Base-by-base conservation (phyloP, 2,113 vertebrate species). In the Emydocephalus ijimae region DNA sequence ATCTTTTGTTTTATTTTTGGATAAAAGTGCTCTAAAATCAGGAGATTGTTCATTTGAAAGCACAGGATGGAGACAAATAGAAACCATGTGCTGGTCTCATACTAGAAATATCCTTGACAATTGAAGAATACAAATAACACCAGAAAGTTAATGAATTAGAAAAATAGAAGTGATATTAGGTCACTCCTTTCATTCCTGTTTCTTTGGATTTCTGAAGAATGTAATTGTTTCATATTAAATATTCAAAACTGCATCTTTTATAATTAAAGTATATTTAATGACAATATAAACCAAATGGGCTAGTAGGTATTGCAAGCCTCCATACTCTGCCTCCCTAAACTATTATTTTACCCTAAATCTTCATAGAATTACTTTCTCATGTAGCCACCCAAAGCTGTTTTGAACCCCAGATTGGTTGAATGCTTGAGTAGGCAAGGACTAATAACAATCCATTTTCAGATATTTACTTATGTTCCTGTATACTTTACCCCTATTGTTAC, bases 401-500 rank as follows among this genome's bases (percentile, higher is more conserved):
- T 57, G 50, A 52, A 86, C n/a, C 61, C 50, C 24, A 18, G 8
- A 89, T 56, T 57, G 43, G 23, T 26, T 45, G 61, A 81, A 81
- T 21, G 52, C 26, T 85, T 59, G 29, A 89, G 5, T 12, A 57
- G 21, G 21, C n/a, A 50, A 89, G 88, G 48, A 56, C 18, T 11
- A 52, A 54, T n/a, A 39, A 52, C 45, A 24, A 86, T 12, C 0
- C 1, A 3, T 92, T 91, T 90, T 92, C 95, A 96, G 90, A 74
- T 48, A 94, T 55, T 95, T 94, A 57, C 18, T 3, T 14, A 34
- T 85, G 94, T 94, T 93, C 87, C 3, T 96, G 91, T 94, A 93
- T 96, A 97, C 96, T 95, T 97, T 97, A 97, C 96, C 96, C 95
- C 20, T 61, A 94, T 95, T 90, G 95, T 95, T 91, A 95, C 95